Evolutionary conservation across 2,113 vertebrate genomes (phyloP), one percentile per base, ranked within the genome.

Genomic region (Takifugu bimaculatus): DNA sequence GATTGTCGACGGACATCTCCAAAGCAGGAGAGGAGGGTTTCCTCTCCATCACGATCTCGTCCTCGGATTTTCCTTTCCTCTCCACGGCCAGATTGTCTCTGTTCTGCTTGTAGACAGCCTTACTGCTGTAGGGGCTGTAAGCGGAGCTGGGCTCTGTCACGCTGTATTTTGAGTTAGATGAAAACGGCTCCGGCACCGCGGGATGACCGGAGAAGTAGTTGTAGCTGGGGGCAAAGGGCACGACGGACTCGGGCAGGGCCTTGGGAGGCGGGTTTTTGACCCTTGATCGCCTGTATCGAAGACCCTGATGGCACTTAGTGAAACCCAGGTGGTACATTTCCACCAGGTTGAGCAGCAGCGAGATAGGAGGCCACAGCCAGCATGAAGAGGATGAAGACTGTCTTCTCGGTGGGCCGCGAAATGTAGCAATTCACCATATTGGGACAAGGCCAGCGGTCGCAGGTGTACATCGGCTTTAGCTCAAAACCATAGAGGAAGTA

Each of bases 351-450:
- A 96, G 93, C 62, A 95, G 84, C 67, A 96, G 80, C 1, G 94
- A 96, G 60, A 95, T 47, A n/a, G 0, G 90, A 92, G 35, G 94
- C 92, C 70, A 93, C 93, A 0, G 82, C 91, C 52, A 94, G 80
- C 94, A 95, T 95, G 82, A 95, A 95, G 39, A 96, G 65, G 57
- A 93, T 93, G 83, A 96, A 95, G 78, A 95, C 76, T 2, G 93
- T 96, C 75, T 95, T 96, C 87, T 96, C 93, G 0, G 94, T 94
- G 53, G 94, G 93, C 11, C 92, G 84, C 2, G 94, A 94, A 77
- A 95, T 93, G 86, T 94, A 94, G 86, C 94, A 94, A 86, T 94
- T 94, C 52, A 94, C 94, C 0, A 90, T 80, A 60, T 94, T 95
- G 6, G 93, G 93, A 65, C 94, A 96, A 3, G 93, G 93, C 88